Evolutionary conservation across 2,797 vertebrate species (phyloP).

Genomic region (Gallinago nigripennis): DNA sequence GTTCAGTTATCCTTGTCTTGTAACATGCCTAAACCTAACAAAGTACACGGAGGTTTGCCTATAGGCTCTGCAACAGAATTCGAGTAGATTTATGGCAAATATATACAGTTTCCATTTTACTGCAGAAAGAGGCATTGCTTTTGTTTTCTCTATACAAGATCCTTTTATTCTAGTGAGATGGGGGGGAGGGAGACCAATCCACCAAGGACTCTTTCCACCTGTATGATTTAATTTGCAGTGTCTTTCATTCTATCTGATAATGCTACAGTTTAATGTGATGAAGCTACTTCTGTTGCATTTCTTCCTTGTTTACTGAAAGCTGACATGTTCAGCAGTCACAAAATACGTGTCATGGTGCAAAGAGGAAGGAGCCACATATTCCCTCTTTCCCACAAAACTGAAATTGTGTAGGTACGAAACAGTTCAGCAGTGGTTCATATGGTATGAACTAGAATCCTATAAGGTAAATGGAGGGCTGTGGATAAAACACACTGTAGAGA

Average conservation of each 20-base stretch:
- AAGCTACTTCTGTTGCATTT: neutral
- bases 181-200: neutral
- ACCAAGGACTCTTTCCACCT: neutral
- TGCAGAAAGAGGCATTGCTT: neutral
- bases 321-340: neutral
- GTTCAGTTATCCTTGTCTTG: neutral
- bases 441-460: neutral
- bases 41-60: neutral
- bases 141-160: neutral
- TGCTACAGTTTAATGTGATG: neutral
- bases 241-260: neutral
- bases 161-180: neutral
- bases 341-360: neutral
- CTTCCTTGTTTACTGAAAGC: neutral
- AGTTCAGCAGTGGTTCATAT: neutral
- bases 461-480: neutral
- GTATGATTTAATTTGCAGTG: neutral
- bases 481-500: neutral
- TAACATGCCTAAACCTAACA: neutral
- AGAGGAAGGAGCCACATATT: neutral
- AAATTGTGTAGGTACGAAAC: neutral
- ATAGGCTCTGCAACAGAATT: neutral
- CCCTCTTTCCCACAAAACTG: neutral
- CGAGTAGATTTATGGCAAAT: neutral
- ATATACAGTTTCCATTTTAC: neutral